Percentiles rank a stretch among this genome's conserved stretches.
Conservation (phyloP, 2,797 vertebrate genomes). For the Sarcoramphus papa region DNA sequence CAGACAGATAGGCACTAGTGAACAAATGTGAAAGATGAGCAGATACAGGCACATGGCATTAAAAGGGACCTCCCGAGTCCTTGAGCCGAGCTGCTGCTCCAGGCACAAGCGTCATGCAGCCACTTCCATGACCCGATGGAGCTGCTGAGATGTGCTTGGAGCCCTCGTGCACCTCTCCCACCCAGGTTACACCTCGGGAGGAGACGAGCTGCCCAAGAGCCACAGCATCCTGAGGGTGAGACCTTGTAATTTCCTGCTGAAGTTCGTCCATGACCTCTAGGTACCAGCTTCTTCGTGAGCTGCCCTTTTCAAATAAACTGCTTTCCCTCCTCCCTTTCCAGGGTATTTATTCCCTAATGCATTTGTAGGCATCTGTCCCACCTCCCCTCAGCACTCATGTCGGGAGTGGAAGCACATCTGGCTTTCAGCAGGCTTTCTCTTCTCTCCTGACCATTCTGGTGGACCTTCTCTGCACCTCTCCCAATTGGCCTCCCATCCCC, state of each 20-base stretch:
- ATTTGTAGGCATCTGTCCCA: background rate
- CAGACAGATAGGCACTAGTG: background rate
- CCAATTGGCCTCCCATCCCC: background rate
- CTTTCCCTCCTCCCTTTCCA: background rate
- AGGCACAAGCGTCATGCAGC: background rate
- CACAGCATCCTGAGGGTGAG: background rate
- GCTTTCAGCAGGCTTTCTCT: background rate
- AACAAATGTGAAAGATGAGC: background rate
- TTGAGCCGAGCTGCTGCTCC: background rate
- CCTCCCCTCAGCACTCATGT: background rate
- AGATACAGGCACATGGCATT: background rate
- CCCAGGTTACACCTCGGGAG: background rate
- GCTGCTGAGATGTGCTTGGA: background rate
- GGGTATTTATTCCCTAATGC: background rate
- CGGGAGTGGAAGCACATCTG: background rate
- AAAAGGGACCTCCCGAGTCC: background rate
- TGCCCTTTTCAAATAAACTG: background rate
- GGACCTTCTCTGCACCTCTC: background rate
- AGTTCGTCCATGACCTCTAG: background rate
- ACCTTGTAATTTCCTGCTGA: background rate
- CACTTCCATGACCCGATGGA: accelerated
- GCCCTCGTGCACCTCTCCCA: background rate
- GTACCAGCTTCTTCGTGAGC: background rate
- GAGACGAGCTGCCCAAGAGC: background rate
- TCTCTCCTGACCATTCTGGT: background rate